phyloP scores from a whole-genome alignment of 2,113 vertebrate genomes.

The Zosterops borbonicus region DNA sequence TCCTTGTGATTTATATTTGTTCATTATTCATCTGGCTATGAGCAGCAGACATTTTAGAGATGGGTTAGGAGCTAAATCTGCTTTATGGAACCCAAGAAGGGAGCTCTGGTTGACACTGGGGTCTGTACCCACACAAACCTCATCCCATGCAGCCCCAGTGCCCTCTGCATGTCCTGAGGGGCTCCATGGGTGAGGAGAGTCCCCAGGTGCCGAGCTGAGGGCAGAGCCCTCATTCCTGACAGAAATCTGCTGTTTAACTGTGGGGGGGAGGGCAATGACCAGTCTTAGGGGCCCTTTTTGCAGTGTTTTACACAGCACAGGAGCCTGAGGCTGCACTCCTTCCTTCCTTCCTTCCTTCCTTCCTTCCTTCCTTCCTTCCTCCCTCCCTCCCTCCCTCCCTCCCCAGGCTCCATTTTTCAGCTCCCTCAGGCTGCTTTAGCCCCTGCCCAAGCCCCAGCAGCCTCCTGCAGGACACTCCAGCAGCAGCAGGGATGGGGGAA shows the following conservation, averaged over 20 bases:
- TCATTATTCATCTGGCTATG: constrained; percentile 35
- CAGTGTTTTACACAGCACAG: neutral
- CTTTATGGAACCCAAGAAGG: neutral
- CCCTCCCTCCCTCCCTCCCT: no score
- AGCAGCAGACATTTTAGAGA: neutral
- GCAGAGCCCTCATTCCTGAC: neutral
- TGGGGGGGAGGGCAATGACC: neutral
- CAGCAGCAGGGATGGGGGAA: neutral
- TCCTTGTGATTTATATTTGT: constrained; percentile 58
- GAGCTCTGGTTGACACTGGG: neutral
- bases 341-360: neutral
- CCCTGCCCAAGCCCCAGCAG: neutral
- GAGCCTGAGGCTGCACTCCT: neutral
- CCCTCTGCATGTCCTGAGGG: neutral
- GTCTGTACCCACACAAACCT: neutral
- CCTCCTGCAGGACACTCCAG: neutral
- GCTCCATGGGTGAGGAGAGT: fast-evolving
- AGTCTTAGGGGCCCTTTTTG: fast-evolving
- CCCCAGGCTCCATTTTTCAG: neutral
- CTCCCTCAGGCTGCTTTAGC: neutral
- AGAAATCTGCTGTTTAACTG: neutral
- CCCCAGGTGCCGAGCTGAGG: neutral
- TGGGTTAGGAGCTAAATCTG: constrained; percentile 1
- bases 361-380: no score
- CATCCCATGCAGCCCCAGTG: neutral